These are phyloP conservation scores for Dasysyrphus tricinctus DNA, from an alignment of 2,888 invertebrate species.

Conservation along the genomic window DNA sequence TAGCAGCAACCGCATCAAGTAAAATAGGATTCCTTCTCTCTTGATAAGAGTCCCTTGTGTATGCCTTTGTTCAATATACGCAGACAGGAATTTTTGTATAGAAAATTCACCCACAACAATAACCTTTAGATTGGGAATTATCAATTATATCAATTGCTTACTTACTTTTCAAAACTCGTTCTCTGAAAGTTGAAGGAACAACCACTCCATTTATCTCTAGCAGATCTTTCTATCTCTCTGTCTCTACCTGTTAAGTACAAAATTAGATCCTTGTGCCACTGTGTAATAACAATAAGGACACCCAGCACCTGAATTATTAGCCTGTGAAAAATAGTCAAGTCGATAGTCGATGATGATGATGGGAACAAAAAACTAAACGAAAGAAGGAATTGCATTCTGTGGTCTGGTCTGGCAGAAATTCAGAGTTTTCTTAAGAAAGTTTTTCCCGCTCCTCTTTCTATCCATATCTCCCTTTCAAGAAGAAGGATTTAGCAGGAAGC, in stretches of 20 bases:
- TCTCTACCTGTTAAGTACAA: neutral
- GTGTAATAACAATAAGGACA: conserved; percentile 46
- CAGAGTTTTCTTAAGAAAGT: conserved; percentile 52
- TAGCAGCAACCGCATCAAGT: conserved; percentile 43
- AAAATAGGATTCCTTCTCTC: conserved; percentile 31
- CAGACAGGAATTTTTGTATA: neutral
- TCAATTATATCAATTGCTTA: conserved; percentile 69
- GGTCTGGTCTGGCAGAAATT: conserved; percentile 23
- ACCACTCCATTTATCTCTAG: conserved; percentile 12
- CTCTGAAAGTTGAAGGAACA: conserved; percentile 7
- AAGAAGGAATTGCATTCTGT: conserved; percentile 42
- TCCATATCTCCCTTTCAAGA: neutral
- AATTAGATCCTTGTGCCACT: conserved; percentile 44
- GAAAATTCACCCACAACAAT: conserved; percentile 63
- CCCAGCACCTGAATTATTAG: conserved; percentile 54
- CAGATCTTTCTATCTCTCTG: neutral
- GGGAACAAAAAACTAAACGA: neutral
- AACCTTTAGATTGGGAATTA: conserved; percentile 69
- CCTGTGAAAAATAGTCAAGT: conserved; percentile 36
- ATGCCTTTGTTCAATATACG: conserved; percentile 42
- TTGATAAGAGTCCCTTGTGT: conserved; percentile 42
- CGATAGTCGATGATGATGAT: conserved; percentile 1
- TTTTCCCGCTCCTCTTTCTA: neutral
- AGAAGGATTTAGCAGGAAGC: conserved; percentile 39
- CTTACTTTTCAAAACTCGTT: conserved; percentile 55